Conservation (phyloP, 1,140 invertebrate genomes). For the Drosophila melanica region DNA sequence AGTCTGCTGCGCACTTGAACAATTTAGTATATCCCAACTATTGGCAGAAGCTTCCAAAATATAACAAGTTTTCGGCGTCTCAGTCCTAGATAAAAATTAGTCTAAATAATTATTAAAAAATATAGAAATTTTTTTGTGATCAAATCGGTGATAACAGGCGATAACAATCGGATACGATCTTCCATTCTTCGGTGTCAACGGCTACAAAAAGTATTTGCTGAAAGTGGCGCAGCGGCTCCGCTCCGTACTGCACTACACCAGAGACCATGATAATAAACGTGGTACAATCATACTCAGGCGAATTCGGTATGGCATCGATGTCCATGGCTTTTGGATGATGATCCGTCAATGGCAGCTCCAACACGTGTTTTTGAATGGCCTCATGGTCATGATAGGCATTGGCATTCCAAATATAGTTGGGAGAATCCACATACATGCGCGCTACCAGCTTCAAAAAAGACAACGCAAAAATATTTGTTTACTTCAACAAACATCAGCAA, state of each 20-base stretch:
- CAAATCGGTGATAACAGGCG: slow-evolving; percentile 24
- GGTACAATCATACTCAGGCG: slow-evolving; percentile 83
- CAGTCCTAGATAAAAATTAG: no score
- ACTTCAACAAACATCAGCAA: not conserved
- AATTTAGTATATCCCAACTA: no score
- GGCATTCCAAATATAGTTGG: slow-evolving; percentile 93
- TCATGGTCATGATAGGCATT: slow-evolving; percentile 90
- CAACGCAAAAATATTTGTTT: not conserved
- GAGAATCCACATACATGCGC: slow-evolving; percentile 91
- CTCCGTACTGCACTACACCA: slow-evolving; percentile 89
- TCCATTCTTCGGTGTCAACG: slow-evolving; percentile 93
- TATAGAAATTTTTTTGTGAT: no score
- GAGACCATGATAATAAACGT: slow-evolving; percentile 90
- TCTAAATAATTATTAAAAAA: no score
- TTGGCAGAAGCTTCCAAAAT: no score
- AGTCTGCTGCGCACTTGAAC: no score
- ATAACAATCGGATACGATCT: slow-evolving; percentile 93
- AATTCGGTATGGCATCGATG: slow-evolving; percentile 90
- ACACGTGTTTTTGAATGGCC: slow-evolving; percentile 91
- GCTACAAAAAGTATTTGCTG: slow-evolving; percentile 94
- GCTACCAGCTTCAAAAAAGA: slow-evolving; percentile 86
- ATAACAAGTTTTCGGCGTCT: no score
- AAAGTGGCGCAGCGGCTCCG: slow-evolving; percentile 87
- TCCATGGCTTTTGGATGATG: slow-evolving; percentile 88
- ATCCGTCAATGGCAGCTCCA: slow-evolving; percentile 89